Percentiles rank a stretch among this genome's conserved stretches.
These are phyloP conservation scores for Drosophila phalerata DNA, from an alignment of 2,888 invertebrate genomes.

Conservation along the genomic window DNA sequence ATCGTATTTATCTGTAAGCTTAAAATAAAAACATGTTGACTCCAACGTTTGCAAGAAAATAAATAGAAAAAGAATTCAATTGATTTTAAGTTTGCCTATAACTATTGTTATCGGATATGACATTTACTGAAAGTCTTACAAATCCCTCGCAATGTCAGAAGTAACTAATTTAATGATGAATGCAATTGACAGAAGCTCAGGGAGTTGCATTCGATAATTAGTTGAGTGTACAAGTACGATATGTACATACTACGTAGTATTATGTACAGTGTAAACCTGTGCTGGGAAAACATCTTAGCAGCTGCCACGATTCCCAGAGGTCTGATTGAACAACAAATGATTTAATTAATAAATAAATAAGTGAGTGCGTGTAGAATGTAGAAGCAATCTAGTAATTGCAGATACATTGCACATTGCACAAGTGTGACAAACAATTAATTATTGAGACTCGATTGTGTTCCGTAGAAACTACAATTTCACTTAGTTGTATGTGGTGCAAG, in stretches of 20 bases:
- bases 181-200: constrained; percentile 60
- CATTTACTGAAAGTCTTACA: constrained; percentile 68
- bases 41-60: constrained; percentile 1
- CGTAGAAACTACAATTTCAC: constrained; percentile 9
- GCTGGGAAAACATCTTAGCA: constrained; percentile 29
- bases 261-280: constrained; percentile 8
- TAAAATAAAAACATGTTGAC: constrained; percentile 75
- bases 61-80: constrained; percentile 43
- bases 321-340: constrained; percentile 76
- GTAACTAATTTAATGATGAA: constrained; percentile 78
- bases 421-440: constrained; percentile 68
- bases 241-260: background rate
- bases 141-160: constrained; percentile 27
- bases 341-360: constrained; percentile 82
- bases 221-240: constrained; percentile 7
- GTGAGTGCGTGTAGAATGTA: constrained; percentile 37
- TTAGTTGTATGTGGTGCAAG: background rate
- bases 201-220: constrained; percentile 52
- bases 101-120: background rate
- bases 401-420: constrained; percentile 52
- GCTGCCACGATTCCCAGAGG: constrained; percentile 68
- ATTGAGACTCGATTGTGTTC: constrained; percentile 45
- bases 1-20: constrained; percentile 59
- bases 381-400: constrained; percentile 51
- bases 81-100: constrained; percentile 28